Percentiles rank a stretch among this genome's conserved stretches.
phyloP scores from a whole-genome alignment of 2,888 invertebrate genomes.

The Mesochorus sp. region DNA sequence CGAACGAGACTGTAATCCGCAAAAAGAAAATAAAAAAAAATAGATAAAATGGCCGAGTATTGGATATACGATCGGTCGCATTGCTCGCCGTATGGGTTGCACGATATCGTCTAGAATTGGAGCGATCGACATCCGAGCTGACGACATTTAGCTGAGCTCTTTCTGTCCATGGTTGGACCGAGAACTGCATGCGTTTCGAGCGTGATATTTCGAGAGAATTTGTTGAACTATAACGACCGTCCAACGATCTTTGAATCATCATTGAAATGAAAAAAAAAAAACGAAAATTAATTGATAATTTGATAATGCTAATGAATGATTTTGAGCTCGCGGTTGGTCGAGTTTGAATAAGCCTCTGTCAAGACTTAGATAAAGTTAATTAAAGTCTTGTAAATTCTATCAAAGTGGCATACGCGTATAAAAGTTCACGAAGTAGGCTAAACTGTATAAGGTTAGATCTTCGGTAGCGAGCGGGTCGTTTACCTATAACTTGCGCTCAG shows the following conservation, averaged over 20 bases:
- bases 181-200: slow-evolving; percentile 1
- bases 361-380: background rate
- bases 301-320: no score
- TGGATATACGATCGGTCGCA: slow-evolving; percentile 13
- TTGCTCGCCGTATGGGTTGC: slow-evolving; percentile 23
- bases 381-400: background rate
- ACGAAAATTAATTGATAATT: no score
- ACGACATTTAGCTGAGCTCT: slow-evolving; percentile 30
- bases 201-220: background rate
- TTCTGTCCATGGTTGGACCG: background rate
- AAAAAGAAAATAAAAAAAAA: no score
- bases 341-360: background rate
- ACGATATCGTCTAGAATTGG: slow-evolving; percentile 31
- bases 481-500: background rate
- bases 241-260: background rate
- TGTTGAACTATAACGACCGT: background rate
- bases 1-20: no score
- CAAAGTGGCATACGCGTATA: background rate
- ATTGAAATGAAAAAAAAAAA: background rate
- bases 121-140: slow-evolving; percentile 34
- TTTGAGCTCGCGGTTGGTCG: no score
- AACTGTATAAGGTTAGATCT: background rate
- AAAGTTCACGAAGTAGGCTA: background rate
- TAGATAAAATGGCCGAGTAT: slow-evolving; percentile 11
- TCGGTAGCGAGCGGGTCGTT: background rate